Evolutionary conservation across 2,888 invertebrate genomes (phyloP).

Genomic region (Axea sp.): DNA sequence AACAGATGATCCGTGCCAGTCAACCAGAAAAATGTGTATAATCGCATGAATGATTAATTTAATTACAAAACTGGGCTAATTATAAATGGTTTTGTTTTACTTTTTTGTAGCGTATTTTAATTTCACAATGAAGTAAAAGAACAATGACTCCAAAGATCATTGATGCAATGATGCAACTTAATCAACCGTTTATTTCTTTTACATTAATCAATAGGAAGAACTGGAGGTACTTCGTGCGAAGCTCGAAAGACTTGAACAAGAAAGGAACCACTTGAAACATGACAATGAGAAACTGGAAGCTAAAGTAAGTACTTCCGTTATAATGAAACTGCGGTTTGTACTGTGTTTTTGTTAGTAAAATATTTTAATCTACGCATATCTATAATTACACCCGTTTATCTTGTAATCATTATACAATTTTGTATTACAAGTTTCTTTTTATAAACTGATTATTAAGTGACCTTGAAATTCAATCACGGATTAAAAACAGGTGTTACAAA

Average conservation of each 20-base stretch:
- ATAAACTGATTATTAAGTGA: constrained; percentile 6
- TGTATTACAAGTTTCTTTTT: not conserved
- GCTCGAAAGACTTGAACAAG: constrained; percentile 92
- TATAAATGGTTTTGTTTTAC: constrained; percentile 15
- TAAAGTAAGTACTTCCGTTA: constrained; percentile 90
- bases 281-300: constrained; percentile 94
- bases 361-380: too few relatives aligned
- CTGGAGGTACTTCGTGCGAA: constrained; percentile 89
- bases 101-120: too few relatives aligned
- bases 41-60: constrained; percentile 27
- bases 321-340: not conserved
- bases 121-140: too few relatives aligned
- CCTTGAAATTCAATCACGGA: constrained; percentile 26
- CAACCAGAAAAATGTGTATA: constrained; percentile 21
- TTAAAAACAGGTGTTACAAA: constrained; percentile 46
- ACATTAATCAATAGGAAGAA: constrained; percentile 84
- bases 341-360: too few relatives aligned
- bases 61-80: constrained; percentile 10
- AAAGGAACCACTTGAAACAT: constrained; percentile 90
- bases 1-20: constrained; percentile 8
- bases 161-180: too few relatives aligned
- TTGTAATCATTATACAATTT: not conserved
- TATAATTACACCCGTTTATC: constrained; percentile 2
- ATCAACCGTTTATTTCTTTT: not conserved
- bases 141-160: too few relatives aligned